Conservation (phyloP, 2,113 vertebrate genomes). For the Morone chrysops region DNA sequence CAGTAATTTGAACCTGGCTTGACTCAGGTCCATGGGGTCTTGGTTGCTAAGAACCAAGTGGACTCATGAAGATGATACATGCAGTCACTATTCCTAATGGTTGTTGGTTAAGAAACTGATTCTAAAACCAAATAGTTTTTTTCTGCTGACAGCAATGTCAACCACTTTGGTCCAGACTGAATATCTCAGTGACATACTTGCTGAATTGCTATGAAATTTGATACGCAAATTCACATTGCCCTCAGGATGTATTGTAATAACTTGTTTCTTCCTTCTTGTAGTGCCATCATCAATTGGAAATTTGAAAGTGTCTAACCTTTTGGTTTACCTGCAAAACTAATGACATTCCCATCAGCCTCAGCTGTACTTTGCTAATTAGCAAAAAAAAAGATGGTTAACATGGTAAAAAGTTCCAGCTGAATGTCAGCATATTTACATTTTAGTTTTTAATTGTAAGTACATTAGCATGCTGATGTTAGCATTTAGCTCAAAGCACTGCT, state of each 20-base stretch:
- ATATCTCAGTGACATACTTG: not conserved
- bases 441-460: too few species aligned
- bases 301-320: not conserved
- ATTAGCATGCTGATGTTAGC: not conserved
- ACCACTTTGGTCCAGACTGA: not conserved
- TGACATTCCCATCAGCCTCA: not conserved
- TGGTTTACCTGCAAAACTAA: not conserved
- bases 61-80: not conserved
- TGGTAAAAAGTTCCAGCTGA: not conserved
- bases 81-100: not conserved
- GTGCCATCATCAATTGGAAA: not conserved
- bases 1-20: not conserved
- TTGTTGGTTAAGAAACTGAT: not conserved
- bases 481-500: not conserved
- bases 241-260: not conserved
- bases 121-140: not conserved
- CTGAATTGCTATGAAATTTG: not conserved
- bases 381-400: not conserved
- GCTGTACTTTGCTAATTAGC: not conserved
- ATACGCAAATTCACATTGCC: not conserved
- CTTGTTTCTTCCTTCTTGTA: not conserved
- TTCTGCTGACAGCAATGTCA: too few species aligned
- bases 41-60: not conserved
- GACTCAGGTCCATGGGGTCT: not conserved
- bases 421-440: too few species aligned